Conservation (phyloP, 1,140 invertebrate species). For the Nasonia vitripennis region DNA sequence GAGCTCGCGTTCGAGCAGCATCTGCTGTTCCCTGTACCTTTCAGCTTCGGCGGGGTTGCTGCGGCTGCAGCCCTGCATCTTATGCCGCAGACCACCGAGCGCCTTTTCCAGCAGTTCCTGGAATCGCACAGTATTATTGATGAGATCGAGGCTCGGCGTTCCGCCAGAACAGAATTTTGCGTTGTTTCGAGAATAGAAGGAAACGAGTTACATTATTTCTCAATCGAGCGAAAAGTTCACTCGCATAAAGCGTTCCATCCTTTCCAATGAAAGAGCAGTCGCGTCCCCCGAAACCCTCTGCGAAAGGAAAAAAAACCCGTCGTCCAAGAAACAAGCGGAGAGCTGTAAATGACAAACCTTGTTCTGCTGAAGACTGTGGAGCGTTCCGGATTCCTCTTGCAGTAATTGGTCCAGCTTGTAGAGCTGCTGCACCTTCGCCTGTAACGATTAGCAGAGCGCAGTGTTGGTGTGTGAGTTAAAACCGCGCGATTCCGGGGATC, state of each 20-base stretch:
- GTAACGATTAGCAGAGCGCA: conserved; percentile 48
- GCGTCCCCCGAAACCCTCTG: neutral
- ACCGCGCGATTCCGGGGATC: neutral
- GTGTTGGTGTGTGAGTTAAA: neutral
- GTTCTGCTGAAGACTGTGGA: conserved; percentile 89
- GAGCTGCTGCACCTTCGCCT: conserved; percentile 87
- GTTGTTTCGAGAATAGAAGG: too few relatives aligned
- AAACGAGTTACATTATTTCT: too few relatives aligned
- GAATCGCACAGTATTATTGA: neutral
- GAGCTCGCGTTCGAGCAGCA: conserved; percentile 87
- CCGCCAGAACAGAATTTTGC: too few relatives aligned
- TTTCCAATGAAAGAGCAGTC: too few relatives aligned
- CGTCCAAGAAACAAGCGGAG: neutral
- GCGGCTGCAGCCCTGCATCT: conserved; percentile 78
- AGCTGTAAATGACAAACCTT: conserved; percentile 76
- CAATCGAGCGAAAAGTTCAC: too few relatives aligned
- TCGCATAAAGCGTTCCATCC: too few relatives aligned
- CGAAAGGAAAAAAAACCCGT: too few relatives aligned
- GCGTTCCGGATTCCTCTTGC: conserved; percentile 89
- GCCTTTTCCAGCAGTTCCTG: conserved; percentile 86
- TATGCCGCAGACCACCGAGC: conserved; percentile 80
- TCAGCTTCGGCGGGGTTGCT: conserved; percentile 81
- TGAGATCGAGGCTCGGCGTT: neutral
- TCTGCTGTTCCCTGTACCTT: conserved; percentile 82
- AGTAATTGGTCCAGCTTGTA: conserved; percentile 89